These are phyloP conservation scores for Heliconius himera DNA, from an alignment of 1,140 invertebrate genomes.

Conservation along the genomic window DNA sequence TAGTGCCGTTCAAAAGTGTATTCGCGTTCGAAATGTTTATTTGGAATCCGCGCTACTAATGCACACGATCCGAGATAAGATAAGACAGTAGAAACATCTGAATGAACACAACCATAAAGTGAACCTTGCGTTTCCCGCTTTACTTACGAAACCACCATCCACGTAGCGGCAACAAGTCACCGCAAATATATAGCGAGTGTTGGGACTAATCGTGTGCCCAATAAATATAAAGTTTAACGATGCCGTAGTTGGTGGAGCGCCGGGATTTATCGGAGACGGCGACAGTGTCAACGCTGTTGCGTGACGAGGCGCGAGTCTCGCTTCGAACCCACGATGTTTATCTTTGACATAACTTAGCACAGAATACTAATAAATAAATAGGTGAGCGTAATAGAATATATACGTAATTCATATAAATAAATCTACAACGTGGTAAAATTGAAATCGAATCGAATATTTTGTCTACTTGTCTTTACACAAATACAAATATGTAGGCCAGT, in stretches of 20 bases:
- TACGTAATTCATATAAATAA: not conserved
- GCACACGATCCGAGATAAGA: conserved; percentile 5
- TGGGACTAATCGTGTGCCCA: conserved; percentile 26
- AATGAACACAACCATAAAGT: conserved; percentile 21
- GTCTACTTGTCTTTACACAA: not conserved
- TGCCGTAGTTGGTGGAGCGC: conserved; percentile 23
- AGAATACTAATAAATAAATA: not conserved
- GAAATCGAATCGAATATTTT: not conserved
- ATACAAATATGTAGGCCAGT: not conserved
- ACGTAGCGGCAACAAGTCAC: conserved; percentile 29
- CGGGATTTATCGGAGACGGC: conserved; percentile 17
- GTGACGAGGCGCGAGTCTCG: conserved; percentile 17
- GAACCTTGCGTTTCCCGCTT: conserved; percentile 38
- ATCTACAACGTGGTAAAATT: not conserved
- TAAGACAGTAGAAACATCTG: conserved; percentile 25
- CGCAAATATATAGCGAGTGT: conserved; percentile 28
- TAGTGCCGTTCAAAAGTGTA: not conserved
- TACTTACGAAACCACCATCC: conserved; percentile 30
- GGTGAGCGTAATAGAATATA: not conserved
- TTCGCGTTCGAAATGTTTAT: not conserved
- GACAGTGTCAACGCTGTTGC: conserved; percentile 14
- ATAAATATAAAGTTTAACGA: conserved; percentile 46
- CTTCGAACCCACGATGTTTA: conserved; percentile 14
- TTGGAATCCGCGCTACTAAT: not conserved
- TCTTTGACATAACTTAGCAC: conserved; percentile 1